Evolutionary conservation across 2,888 invertebrate species (phyloP).

Genomic region (Amblyjoppa proteus): DNA sequence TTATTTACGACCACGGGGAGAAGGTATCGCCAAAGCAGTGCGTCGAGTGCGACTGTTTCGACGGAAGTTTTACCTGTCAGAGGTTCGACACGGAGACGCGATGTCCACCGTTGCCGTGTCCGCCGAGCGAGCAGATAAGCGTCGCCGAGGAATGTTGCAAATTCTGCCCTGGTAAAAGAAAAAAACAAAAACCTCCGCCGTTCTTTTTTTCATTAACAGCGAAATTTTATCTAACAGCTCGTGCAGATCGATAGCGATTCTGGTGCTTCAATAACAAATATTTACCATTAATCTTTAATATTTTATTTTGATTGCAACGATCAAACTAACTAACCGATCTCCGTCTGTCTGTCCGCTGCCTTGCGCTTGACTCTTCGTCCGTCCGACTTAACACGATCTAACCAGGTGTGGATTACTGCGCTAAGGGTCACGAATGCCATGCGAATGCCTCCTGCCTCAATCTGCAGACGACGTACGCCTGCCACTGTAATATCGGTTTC

Average conservation of each 20-base stretch:
- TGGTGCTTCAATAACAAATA: conserved; percentile 1
- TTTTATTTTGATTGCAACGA: conserved; percentile 18
- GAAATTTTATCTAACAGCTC: conserved; percentile 2
- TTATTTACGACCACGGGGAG: conserved; percentile 93
- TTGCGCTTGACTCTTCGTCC: conserved; percentile 74
- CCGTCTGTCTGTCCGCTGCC: conserved; percentile 59
- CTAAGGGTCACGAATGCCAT: conserved; percentile 95
- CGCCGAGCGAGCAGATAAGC: conserved; percentile 91
- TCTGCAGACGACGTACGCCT: conserved; percentile 95
- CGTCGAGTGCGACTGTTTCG: conserved; percentile 93
- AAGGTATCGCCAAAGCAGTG: conserved; percentile 91
- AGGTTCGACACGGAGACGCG: conserved; percentile 90
- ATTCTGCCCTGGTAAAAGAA: conserved; percentile 92
- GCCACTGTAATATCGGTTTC: conserved; percentile 96
- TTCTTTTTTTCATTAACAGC: neutral
- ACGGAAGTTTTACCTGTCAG: conserved; percentile 93
- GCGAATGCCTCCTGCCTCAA: conserved; percentile 96
- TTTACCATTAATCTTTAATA: conserved; percentile 11
- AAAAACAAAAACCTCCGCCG: too few species aligned
- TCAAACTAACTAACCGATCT: conserved; percentile 57
- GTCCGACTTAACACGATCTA: conserved; percentile 78
- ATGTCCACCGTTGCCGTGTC: conserved; percentile 93
- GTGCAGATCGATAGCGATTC: neutral
- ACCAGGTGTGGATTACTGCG: conserved; percentile 95
- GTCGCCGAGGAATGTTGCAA: conserved; percentile 96